Conservation (phyloP, 2,113 vertebrate genomes). For the Mesoclemmys tuberculata region DNA sequence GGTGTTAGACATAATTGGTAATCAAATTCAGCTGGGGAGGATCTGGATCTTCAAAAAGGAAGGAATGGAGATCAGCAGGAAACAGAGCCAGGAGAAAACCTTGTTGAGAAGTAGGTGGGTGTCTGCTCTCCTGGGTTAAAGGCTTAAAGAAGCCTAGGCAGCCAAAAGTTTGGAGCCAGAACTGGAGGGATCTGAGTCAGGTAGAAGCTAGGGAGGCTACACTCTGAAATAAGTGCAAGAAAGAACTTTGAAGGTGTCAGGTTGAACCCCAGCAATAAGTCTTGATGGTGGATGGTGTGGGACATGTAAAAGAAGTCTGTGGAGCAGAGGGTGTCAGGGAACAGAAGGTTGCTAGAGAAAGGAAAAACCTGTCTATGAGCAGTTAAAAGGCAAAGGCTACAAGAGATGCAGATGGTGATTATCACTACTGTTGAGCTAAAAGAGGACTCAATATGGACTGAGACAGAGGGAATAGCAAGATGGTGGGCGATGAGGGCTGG, state of each 20-base stretch:
- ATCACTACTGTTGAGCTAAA: neutral
- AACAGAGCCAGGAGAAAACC: neutral
- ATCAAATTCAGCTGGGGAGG: neutral
- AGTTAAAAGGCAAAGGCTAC: neutral
- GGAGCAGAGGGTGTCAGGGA: neutral
- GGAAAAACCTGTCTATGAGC: neutral
- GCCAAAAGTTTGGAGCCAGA: neutral
- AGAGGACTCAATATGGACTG: neutral
- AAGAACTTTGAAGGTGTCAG: neutral
- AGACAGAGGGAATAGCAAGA: neutral
- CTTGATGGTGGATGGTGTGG: neutral
- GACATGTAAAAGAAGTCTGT: neutral
- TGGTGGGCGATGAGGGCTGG: neutral
- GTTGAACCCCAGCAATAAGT: neutral
- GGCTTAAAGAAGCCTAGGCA: neutral
- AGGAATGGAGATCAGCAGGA: neutral
- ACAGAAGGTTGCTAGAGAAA: neutral
- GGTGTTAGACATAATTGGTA: neutral
- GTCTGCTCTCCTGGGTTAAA: neutral
- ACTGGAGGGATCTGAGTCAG: neutral
- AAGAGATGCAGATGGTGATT: neutral
- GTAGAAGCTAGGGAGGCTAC: neutral
- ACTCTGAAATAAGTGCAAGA: neutral
- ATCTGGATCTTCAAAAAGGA: neutral
- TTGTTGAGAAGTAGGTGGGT: neutral